Evolutionary conservation across 1,140 invertebrate genomes (phyloP), one percentile per base, ranked within the genome.

Genomic region (Anastatus disparis): DNA sequence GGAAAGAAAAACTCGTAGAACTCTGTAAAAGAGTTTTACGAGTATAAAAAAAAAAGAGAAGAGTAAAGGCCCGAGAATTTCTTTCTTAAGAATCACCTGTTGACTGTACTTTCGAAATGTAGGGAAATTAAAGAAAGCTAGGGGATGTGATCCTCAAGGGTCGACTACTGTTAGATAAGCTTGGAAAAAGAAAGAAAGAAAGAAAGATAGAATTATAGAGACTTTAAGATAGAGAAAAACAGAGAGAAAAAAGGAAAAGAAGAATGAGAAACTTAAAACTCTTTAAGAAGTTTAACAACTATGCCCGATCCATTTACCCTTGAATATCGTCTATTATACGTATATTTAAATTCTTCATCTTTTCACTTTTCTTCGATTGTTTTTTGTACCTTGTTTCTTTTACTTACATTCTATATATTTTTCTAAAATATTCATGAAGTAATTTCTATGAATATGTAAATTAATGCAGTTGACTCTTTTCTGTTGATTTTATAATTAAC

Each of bases 11-110:
- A n/a, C n/a, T n/a, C n/a, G n/a, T n/a, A n/a, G n/a, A n/a, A 52
- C 48, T 27, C 3, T 52, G 48, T 27, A 52, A 52, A 10, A 12
- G 42, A 48, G 38, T 8, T 62, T 62, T 48, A 31, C 44, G 20
- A 48, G 29, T 26, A n/a, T n/a, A n/a, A n/a, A n/a, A 2, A 42
- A 58, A 13, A 20, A 20, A 24, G 35, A 24, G 35, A 40, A 38
- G 35, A 13, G 2, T 13, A 58, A 9, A 22, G 17, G 17, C 7
- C 10, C 22, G 13, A 12, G 31, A 67, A n/a, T n/a, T n/a, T n/a
- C 26, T 44, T 75, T 46, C 62, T 67, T 68, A 61, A 26, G 65
- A 74, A 71, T 75, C 72, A 77, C 75, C 75, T 77, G 75, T 77
- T 77, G 74, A 74, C 72, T 72, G 66, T 53, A 74, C 62, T 75